Percentiles rank a stretch among this genome's conserved stretches.
These are phyloP conservation scores for Unio pictorum DNA, from an alignment of 2,888 invertebrate genomes.

Conservation along the genomic window DNA sequence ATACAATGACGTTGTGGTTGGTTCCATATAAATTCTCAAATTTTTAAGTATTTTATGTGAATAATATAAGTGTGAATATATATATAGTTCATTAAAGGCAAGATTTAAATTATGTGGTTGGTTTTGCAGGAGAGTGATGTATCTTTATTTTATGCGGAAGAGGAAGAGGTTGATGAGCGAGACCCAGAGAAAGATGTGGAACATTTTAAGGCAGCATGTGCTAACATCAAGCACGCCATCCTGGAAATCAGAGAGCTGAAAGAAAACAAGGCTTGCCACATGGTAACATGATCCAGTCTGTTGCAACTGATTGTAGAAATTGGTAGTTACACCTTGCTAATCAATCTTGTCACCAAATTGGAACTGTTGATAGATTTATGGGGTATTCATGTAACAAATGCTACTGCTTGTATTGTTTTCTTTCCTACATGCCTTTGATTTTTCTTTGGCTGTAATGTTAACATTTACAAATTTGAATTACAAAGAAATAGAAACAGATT, in stretches of 20 bases:
- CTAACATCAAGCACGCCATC: constrained; percentile 80
- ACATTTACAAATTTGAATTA: background rate
- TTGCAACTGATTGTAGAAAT: background rate
- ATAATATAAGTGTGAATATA: background rate
- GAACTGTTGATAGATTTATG: background rate
- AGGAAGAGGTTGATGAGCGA: constrained; percentile 80
- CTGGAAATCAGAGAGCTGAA: constrained; percentile 75
- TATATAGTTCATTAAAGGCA: background rate
- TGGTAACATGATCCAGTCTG: constrained; percentile 7
- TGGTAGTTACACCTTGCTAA: background rate
- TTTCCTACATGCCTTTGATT: too few species aligned
- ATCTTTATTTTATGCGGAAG: constrained; percentile 74
- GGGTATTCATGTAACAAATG: background rate
- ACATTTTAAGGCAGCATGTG: constrained; percentile 80
- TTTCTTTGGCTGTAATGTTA: too few species aligned
- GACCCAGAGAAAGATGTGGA: constrained; percentile 80
- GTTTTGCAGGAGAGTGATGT: constrained; percentile 1
- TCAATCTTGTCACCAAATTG: background rate
- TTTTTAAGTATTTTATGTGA: background rate
- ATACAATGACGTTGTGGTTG: too few species aligned
- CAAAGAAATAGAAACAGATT: too few species aligned
- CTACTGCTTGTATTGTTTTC: background rate
- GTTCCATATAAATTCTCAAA: too few species aligned
- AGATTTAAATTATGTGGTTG: background rate
- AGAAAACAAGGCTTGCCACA: constrained; percentile 26